Conservation (phyloP, 2,113 vertebrate species). For the Chrysochloris asiatica region DNA sequence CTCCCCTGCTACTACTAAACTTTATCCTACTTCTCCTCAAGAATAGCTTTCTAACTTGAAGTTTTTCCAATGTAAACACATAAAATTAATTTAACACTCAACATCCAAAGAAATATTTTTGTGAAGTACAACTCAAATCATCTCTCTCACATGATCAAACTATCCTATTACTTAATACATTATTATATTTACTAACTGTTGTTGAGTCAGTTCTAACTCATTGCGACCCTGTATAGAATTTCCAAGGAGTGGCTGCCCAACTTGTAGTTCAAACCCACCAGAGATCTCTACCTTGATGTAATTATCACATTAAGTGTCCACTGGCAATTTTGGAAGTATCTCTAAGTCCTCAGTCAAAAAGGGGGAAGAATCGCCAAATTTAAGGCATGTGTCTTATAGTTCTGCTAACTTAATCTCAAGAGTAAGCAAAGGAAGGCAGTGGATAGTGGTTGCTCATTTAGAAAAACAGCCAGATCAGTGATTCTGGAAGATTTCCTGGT, state of each 20-base stretch:
- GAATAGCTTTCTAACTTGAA: background rate
- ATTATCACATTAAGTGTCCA: background rate
- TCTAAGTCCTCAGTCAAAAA: background rate
- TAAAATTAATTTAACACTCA: background rate
- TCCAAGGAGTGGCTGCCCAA: too few species aligned
- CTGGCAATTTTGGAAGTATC: background rate
- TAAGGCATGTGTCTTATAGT: background rate
- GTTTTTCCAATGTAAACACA: background rate
- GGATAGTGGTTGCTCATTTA: background rate
- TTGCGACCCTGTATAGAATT: background rate
- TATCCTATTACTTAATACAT: background rate
- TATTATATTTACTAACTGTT: background rate
- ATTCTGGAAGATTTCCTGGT: conserved; percentile 2
- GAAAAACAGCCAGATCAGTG: conserved; percentile 15
- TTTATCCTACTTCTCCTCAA: background rate
- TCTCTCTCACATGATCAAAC: background rate
- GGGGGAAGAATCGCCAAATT: background rate
- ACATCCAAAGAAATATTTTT: background rate
- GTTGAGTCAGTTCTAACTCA: too few species aligned
- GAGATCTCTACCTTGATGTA: background rate
- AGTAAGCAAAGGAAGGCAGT: background rate
- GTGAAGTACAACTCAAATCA: background rate
- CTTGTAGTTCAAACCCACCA: too few species aligned
- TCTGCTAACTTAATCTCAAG: conserved; percentile 34
- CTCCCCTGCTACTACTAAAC: background rate